Evolutionary conservation across 2,113 vertebrate species (phyloP), one percentile per base, ranked within the genome.

Genomic region (Lepus europaeus): DNA sequence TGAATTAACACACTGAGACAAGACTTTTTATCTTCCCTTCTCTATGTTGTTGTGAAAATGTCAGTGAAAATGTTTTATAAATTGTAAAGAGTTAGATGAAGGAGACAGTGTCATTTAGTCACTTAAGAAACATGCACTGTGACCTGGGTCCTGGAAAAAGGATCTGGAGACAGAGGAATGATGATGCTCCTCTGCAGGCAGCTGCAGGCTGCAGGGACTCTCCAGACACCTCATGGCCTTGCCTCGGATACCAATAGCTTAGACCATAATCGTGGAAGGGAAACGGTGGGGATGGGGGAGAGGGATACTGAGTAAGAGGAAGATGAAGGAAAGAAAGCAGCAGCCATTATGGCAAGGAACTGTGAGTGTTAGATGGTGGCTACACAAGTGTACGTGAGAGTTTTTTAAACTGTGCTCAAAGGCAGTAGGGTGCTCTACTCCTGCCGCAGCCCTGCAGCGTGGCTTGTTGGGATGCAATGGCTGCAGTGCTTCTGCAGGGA

Each of bases 401-500:
- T 13, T 91, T 94, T 79, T n/a, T 14, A 56, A 93, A 86, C 69
- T 33, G 19, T 14, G 16, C 70, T 94, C 72, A 19, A 25, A 78
- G 5, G 6, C 33, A 53, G 2, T 69, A 8, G 1, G 27, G 27
- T 45, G 87, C 31, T 92, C 73, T 19, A 1, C 22, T 25, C 39
- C 92, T 39, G 78, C 70, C 53, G 23, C 83, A 82, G 9, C 29
- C 92, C 88, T 36, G 10, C 23, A 53, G 45, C 73, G 29, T 3
- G 20, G 20, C 79, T 95, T 25, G 12, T 77, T 94, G 56, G 64
- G 19, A 95, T 92, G 45, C 63, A 22, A 39, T 1, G 14, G 85
- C 27, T 86, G 64, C 73, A 90, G 85, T 0, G 2, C 92, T 22
- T 87, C 61, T 96, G n/a, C 89, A 72, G 56, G 78, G 80, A 92